Evolutionary conservation across 2,888 invertebrate genomes (phyloP).

Genomic region (Nesidiocoris tenuis): DNA sequence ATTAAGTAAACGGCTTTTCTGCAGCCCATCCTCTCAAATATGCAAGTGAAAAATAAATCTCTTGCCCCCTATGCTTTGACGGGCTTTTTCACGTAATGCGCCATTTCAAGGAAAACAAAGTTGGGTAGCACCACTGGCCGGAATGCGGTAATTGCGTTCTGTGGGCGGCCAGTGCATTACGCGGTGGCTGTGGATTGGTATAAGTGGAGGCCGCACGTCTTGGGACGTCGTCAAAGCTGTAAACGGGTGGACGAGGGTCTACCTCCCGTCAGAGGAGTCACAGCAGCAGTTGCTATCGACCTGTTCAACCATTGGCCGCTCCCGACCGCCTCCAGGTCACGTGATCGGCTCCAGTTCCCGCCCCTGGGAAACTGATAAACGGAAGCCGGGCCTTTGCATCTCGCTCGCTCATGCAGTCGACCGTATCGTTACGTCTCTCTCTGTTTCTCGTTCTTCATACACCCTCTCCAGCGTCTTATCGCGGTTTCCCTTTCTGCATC

Average conservation of each 20-base stretch:
- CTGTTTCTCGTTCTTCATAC: background rate
- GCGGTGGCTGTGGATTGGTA: slow-evolving; percentile 3
- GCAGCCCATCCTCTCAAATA: too few relatives aligned
- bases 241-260: slow-evolving; percentile 4
- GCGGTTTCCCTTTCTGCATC: slow-evolving; percentile 13
- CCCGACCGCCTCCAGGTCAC: slow-evolving; percentile 27
- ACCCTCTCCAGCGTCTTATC: slow-evolving; percentile 6
- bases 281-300: slow-evolving; percentile 16
- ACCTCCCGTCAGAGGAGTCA: background rate
- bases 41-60: too few relatives aligned
- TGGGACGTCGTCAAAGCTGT: slow-evolving; percentile 5
- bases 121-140: slow-evolving; percentile 9
- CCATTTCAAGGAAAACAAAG: background rate
- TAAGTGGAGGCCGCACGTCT: slow-evolving; percentile 18
- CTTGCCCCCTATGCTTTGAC: too few relatives aligned
- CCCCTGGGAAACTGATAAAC: slow-evolving; percentile 20
- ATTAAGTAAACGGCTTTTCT: too few relatives aligned
- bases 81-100: too few relatives aligned
- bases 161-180: slow-evolving; percentile 13
- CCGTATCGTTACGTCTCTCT: background rate
- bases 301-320: slow-evolving; percentile 27
- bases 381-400: background rate
- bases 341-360: slow-evolving; percentile 10
- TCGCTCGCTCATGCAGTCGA: background rate
- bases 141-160: slow-evolving; percentile 26